phyloP scores from a whole-genome alignment of 2,113 vertebrate genomes.

The Aleadryas rufinucha region DNA sequence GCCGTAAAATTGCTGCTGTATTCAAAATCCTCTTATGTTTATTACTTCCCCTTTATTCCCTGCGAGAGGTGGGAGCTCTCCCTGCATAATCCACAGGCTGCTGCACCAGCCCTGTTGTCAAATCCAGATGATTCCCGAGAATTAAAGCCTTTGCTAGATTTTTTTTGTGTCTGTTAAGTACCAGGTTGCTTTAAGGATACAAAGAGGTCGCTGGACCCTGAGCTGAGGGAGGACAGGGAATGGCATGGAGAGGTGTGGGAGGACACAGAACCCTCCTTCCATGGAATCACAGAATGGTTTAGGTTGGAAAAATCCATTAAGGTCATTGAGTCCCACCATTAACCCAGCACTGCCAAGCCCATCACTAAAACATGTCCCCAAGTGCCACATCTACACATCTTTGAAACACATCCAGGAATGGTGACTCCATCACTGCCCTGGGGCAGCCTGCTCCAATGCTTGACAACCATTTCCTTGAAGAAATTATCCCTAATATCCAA shows the following conservation, averaged over 20 bases:
- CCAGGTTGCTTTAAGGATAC: neutral
- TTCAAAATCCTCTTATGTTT: constrained; percentile 49
- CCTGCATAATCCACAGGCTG: neutral
- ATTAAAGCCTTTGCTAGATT: constrained; percentile 6
- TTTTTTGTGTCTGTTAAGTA: neutral
- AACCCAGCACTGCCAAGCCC: neutral
- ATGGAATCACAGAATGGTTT: neutral
- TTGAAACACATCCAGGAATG: neutral
- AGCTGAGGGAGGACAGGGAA: neutral
- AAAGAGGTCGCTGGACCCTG: neutral
- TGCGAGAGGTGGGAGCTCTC: neutral
- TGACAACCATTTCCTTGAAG: neutral
- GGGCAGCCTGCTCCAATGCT: neutral
- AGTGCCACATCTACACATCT: neutral
- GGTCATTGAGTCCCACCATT: neutral
- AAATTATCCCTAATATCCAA: neutral
- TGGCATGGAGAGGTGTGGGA: accelerated
- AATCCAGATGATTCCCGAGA: constrained; percentile 10
- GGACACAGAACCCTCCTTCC: neutral
- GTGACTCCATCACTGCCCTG: neutral
- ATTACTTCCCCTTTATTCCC: constrained; percentile 26
- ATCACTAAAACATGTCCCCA: neutral
- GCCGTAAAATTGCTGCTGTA: neutral
- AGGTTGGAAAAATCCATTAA: neutral
- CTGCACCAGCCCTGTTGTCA: neutral